Evolutionary conservation across 1,140 invertebrate species (phyloP), one percentile per base, ranked within the genome.

Genomic region (Oreohelix idahoensis): DNA sequence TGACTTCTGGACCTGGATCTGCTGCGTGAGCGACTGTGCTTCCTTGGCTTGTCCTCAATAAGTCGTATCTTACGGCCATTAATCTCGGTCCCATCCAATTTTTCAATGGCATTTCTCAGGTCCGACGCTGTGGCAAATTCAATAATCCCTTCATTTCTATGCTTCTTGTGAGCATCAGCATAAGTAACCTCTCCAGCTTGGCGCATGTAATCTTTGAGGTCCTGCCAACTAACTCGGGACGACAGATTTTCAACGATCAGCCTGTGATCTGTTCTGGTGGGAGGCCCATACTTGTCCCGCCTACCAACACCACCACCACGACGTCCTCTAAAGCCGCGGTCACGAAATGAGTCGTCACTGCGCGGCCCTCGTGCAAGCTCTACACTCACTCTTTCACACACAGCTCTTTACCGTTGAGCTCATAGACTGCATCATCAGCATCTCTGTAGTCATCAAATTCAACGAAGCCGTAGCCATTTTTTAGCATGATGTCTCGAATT

Each of bases 391-490:
- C 96, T 94, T 99, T 97, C 70, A 98, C 98, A 84, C 97, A 94
- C 84, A 99, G 94, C 92, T 99, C 97, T 93, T 98, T 98, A 58
- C 98, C 98, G 94, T 99, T 99, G 84, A 99, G 93, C 93, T 99
- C 98, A 94, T 99, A 98, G 0, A 99, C 97, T 38, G 98, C 98
- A 94, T 99, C 98, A 93, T 99, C 98, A 69, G 98, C 98, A 95
- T 99, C 98, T 93, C 98, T 95, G 91, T 97, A 96, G 93, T 99
- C 97, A 92, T 99, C 98, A 94, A 99, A 99, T 95, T 99, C 97
- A 94, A 99, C 97, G 96, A 99, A 99, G 87, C 98, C 98, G 94
- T 99, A 99, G 89, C 98, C 98, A 95, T 99, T 99, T 94, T 99
- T 99, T 90, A 99, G 96, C 87, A 99, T 95, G 88, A 99, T 96